These are phyloP conservation scores for Lordiphosa andalusiaca DNA, from an alignment of 2,888 invertebrate genomes.

Conservation along the genomic window DNA sequence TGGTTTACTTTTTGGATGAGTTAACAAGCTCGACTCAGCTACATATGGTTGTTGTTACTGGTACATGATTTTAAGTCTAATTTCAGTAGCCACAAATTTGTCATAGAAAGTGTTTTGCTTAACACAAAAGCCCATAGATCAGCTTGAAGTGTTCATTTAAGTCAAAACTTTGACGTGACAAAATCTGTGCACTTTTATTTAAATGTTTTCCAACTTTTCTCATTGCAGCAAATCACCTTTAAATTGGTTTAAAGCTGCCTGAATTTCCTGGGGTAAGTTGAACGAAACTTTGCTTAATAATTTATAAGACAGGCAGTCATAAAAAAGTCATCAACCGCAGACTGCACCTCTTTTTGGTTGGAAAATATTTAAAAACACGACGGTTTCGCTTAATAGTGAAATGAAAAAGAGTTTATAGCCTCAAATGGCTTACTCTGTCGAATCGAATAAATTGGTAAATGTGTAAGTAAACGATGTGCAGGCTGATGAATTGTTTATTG, in stretches of 20 bases:
- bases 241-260: constrained; percentile 5
- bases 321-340: no score
- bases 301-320: no score
- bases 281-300: no score
- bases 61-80: constrained; percentile 41
- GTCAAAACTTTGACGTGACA: constrained; percentile 58
- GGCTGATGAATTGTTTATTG: no score
- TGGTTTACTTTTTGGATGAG: constrained; percentile 76
- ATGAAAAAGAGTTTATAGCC: no score
- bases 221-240: constrained; percentile 29
- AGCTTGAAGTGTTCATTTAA: constrained; percentile 56
- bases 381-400: no score
- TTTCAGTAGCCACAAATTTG: constrained; percentile 53
- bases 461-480: no score
- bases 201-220: constrained; percentile 11
- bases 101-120: constrained; percentile 62
- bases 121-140: constrained; percentile 58
- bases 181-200: constrained; percentile 18
- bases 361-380: no score
- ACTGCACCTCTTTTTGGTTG: no score
- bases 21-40: constrained; percentile 66
- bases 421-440: no score
- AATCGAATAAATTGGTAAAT: not conserved
- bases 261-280: constrained; percentile 29
- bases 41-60: constrained; percentile 36